These are phyloP conservation scores for Glaucomys volans DNA, from an alignment of 2,113 vertebrate genomes.

Conservation along the genomic window DNA sequence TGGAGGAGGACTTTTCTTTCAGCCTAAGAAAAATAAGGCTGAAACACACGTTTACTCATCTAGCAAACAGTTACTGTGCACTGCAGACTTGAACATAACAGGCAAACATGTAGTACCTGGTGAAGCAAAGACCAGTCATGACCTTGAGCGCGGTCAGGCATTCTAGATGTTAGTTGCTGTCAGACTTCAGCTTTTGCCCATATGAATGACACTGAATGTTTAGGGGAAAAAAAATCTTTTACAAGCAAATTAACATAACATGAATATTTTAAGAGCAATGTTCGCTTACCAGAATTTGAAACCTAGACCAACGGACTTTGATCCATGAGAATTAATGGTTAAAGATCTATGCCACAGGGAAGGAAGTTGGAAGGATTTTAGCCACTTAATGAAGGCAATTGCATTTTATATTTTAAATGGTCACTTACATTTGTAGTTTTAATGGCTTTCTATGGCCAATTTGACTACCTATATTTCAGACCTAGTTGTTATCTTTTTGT, in stretches of 20 bases:
- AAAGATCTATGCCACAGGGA: neutral
- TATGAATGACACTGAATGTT: neutral
- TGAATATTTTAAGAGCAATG: neutral
- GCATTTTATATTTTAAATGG: neutral
- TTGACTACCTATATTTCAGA: slow-evolving; percentile 7
- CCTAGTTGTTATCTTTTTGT: neutral
- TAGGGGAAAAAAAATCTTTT: neutral
- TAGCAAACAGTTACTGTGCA: neutral
- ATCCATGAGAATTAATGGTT: neutral
- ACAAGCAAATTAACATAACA: neutral
- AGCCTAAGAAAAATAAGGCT: neutral
- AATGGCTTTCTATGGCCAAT: neutral
- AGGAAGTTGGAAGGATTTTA: neutral
- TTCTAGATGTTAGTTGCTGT: neutral
- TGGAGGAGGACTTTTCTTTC: neutral
- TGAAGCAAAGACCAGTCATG: neutral
- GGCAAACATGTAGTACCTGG: neutral
- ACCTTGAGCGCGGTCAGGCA: neutral
- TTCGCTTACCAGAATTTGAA: neutral
- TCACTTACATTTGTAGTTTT: neutral
- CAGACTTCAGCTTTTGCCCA: neutral
- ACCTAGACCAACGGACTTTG: neutral
- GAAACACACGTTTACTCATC: neutral
- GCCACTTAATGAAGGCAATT: neutral
- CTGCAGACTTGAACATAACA: accelerated